phyloP scores from a whole-genome alignment of 92 coral and sea anemone species.

The Diadumene lineata region DNA sequence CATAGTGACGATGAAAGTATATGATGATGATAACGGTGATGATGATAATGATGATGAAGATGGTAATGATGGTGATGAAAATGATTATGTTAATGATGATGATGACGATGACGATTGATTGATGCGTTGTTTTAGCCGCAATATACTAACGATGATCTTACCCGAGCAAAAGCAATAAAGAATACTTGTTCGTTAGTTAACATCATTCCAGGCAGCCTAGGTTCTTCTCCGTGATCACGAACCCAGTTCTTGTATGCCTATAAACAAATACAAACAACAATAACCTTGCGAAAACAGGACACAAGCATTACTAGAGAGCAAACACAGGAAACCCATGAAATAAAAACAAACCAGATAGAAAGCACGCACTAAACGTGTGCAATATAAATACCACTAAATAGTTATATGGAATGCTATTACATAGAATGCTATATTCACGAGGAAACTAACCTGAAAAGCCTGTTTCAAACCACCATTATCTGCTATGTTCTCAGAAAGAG shows the following conservation, averaged over 20 bases:
- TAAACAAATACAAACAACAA: not conserved
- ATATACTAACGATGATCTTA: too few relatives aligned
- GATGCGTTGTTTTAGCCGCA: too few relatives aligned
- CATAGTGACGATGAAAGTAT: not conserved
- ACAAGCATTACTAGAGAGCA: too few relatives aligned
- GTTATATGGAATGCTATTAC: too few relatives aligned
- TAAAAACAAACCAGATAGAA: too few relatives aligned
- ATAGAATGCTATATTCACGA: too few relatives aligned
- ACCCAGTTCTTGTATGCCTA: conserved; percentile 82
- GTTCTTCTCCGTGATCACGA: conserved; percentile 58
- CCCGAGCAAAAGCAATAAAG: conserved; percentile 85
- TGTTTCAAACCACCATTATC: conserved; percentile 83
- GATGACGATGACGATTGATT: too few relatives aligned
- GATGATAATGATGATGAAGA: not conserved
- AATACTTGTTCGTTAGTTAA: conserved; percentile 81
- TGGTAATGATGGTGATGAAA: not conserved
- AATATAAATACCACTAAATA: too few relatives aligned
- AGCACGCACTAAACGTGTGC: too few relatives aligned
- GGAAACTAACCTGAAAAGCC: conserved; percentile 72
- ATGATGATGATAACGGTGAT: not conserved
- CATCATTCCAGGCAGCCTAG: conserved; percentile 80
- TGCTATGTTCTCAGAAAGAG: conserved; percentile 86
- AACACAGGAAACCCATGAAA: too few relatives aligned
- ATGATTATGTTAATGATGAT: too few relatives aligned
- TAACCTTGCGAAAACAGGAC: not conserved